Evolutionary conservation across 2,113 vertebrate species (phyloP).

Genomic region (Tragelaphus buxtoni): DNA sequence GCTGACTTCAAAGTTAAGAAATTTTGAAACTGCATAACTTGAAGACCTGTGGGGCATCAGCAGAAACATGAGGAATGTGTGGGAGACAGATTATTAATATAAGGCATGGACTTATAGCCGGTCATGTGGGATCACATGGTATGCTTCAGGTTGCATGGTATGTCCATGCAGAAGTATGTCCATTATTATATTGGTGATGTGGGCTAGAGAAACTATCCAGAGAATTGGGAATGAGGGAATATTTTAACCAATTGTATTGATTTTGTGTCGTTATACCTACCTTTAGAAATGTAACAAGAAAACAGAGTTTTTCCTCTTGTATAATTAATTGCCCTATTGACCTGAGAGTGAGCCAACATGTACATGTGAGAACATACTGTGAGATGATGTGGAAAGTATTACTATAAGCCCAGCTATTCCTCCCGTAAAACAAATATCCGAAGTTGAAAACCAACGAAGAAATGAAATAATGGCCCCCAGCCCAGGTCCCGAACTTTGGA

Average conservation of each 20-base stretch:
- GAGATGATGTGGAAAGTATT: background rate
- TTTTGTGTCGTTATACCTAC: background rate
- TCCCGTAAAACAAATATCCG: background rate
- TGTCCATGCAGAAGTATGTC: background rate
- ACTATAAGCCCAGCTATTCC: background rate
- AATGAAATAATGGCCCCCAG: background rate
- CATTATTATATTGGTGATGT: background rate
- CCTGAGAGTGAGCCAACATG: background rate
- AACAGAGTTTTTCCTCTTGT: background rate
- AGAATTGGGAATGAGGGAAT: background rate
- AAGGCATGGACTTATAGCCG: background rate
- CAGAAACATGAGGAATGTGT: background rate
- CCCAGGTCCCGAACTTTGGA: background rate
- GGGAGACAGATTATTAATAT: background rate
- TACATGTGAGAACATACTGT: background rate
- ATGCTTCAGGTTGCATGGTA: background rate
- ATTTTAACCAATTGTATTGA: background rate
- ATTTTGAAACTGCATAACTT: background rate
- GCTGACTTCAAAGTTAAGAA: background rate
- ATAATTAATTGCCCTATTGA: background rate
- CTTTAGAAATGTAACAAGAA: conserved; percentile 27
- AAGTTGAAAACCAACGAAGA: background rate
- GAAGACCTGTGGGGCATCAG: background rate
- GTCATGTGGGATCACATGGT: background rate
- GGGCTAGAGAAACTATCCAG: background rate